phyloP scores from a whole-genome alignment of 2,888 invertebrate species.

The Autographa gamma region DNA sequence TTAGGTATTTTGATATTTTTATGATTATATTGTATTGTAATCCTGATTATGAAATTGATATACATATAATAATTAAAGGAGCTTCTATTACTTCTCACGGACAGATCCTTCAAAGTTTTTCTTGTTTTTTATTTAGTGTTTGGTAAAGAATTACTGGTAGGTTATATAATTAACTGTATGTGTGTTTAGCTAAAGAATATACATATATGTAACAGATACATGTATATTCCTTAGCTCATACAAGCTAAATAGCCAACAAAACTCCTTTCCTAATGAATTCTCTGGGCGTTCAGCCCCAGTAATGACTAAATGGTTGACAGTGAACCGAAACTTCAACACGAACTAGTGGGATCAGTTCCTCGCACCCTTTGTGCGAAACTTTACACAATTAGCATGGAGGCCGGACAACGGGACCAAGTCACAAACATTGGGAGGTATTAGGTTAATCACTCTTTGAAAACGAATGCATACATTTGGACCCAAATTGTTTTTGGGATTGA shows the following conservation, averaged over 20 bases:
- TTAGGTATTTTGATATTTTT: too few relatives aligned
- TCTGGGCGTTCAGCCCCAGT: constrained; percentile 12
- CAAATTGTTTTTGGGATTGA: constrained; percentile 2
- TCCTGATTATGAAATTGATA: too few relatives aligned
- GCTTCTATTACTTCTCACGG: too few relatives aligned
- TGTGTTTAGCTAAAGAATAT: too few relatives aligned
- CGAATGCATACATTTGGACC: not conserved
- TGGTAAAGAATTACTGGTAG: too few relatives aligned
- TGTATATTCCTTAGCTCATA: too few relatives aligned
- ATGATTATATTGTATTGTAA: too few relatives aligned
- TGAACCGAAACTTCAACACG: constrained; percentile 39
- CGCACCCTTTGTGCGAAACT: constrained; percentile 53
- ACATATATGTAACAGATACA: too few relatives aligned
- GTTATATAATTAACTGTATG: too few relatives aligned
- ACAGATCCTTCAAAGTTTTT: too few relatives aligned
- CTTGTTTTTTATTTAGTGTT: too few relatives aligned
- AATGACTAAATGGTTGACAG: constrained; percentile 42
- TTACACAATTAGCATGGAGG: constrained; percentile 55
- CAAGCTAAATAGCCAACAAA: not conserved
- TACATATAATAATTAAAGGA: too few relatives aligned
- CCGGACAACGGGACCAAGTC: constrained; percentile 27
- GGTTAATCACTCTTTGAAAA: constrained; percentile 5
- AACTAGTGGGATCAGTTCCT: constrained; percentile 46
- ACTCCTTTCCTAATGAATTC: not conserved
- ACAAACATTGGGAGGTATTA: constrained; percentile 7